Percentiles rank a stretch among this genome's conserved stretches.
Conservation (phyloP, 2,113 vertebrate genomes). For the Poecilia latipinna region DNA sequence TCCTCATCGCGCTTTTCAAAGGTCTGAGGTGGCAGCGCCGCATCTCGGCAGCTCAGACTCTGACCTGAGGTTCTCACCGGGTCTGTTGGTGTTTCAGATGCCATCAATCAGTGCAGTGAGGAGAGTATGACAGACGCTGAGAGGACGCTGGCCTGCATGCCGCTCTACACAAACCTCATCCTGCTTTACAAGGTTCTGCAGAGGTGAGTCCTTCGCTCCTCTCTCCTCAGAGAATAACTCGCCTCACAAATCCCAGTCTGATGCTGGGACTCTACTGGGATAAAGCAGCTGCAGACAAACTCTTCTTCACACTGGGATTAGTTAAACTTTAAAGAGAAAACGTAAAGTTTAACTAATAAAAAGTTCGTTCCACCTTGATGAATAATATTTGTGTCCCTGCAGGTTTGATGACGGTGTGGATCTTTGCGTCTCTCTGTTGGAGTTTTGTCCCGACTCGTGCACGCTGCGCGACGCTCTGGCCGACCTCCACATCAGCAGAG, state of each 20-base stretch:
- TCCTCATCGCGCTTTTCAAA: constrained; percentile 86
- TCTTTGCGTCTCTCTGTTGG: constrained; percentile 84
- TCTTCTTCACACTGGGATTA: too few species aligned
- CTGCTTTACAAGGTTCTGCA: constrained; percentile 82
- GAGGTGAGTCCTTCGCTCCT: constrained; percentile 76
- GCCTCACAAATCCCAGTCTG: too few species aligned
- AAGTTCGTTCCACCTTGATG: background rate
- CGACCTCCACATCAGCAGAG: constrained; percentile 80
- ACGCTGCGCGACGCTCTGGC: constrained; percentile 84
- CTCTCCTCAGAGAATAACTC: too few species aligned
- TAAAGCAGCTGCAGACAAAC: too few species aligned
- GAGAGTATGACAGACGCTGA: constrained; percentile 76
- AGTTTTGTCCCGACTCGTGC: constrained; percentile 82
- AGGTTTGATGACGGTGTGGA: constrained; percentile 85
- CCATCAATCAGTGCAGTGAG: constrained; percentile 84
- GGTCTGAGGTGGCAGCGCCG: constrained; percentile 69
- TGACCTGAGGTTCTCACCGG: background rate
- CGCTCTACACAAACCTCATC: constrained; percentile 90
- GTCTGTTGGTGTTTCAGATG: constrained; percentile 77
- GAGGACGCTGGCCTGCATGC: constrained; percentile 83
- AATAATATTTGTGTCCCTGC: background rate
- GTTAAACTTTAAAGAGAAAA: too few species aligned
- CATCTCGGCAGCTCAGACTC: too few species aligned
- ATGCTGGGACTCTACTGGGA: too few species aligned
- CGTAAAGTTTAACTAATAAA: too few species aligned